Evolutionary conservation across 2,888 invertebrate species (phyloP).

Genomic region (Diarsia rubi): DNA sequence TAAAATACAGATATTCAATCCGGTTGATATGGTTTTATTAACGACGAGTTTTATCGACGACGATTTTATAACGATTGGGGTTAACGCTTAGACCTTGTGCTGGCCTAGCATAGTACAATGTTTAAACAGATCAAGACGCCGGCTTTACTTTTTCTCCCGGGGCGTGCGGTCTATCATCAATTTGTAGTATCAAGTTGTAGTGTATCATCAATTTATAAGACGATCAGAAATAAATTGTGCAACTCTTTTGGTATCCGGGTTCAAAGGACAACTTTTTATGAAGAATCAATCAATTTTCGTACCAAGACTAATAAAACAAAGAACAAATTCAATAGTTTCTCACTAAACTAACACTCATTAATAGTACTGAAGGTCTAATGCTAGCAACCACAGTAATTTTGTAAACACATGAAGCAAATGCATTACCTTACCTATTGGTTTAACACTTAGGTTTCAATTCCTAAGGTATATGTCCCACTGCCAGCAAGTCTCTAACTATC

Average conservation of each 20-base stretch:
- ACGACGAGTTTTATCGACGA: too few relatives aligned
- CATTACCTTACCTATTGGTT: slow-evolving; percentile 28
- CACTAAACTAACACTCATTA: slow-evolving; percentile 4
- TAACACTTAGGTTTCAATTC: slow-evolving; percentile 38
- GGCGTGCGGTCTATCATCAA: background rate
- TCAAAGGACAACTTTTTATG: slow-evolving; percentile 16
- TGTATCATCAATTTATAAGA: background rate
- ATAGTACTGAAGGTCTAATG: slow-evolving; percentile 33
- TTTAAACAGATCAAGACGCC: background rate
- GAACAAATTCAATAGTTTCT: slow-evolving; percentile 2
- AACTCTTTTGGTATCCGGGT: slow-evolving; percentile 5
- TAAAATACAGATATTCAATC: too few relatives aligned
- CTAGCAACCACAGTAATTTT: slow-evolving; percentile 16
- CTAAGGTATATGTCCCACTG: background rate
- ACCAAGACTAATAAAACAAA: background rate
- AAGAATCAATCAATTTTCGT: background rate
- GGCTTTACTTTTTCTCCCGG: background rate
- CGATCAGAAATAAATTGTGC: background rate
- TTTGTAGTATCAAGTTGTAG: too few relatives aligned
- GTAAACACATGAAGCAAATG: slow-evolving; percentile 38
- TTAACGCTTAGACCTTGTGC: background rate
- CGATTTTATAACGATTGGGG: too few relatives aligned
- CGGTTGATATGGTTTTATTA: too few relatives aligned
- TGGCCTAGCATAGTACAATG: background rate
- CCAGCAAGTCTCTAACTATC: too few relatives aligned